Base-by-base conservation (phyloP, 2,888 invertebrate species). In the Spisula subtruncata region DNA sequence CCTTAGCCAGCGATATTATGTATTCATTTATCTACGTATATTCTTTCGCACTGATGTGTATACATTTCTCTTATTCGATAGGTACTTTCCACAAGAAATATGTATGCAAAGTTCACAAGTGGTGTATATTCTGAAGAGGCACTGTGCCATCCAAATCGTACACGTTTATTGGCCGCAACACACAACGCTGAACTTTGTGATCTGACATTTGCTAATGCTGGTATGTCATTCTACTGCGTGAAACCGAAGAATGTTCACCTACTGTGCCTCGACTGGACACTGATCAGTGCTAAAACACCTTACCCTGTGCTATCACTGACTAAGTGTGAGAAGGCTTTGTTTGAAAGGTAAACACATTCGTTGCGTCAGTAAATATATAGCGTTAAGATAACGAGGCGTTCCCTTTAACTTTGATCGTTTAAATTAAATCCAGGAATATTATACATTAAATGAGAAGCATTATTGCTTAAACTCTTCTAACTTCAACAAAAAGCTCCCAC, bases 161-260 rank as follows among this genome's bases (percentile, higher is more conserved):
- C 29, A 0, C n/a, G 48, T 14, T 16, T 82, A 82, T 29, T 29
- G 18, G 25, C 32, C 25, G 14, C 10, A 14, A 14, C 48, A 0
- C n/a, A 82, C 12, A 29, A 82, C 32, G 35, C 29, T 16, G 25
- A 51, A 18, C 32, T 54, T 6, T 82, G 82, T 32, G 54, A 82
- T 82, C 32, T 82, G 32, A 82, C 82, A 1, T 2, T 4, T 14
- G 20, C 25, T 4, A 82, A 48, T 82, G 54, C 82, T 48, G 82
- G 54, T 12, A 56, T 82, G 56, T 54, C 82, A 1, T 82, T 51
- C 29, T 82, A 32, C 29, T 82, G 82, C 25, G 82, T 51, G 16
- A 82, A 82, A 54, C 82, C 82, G 10, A 18, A 56, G 8, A 54
- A 82, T 82, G 29, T 14, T 18, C 25, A 48, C 16, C 25, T 81